phyloP scores from a whole-genome alignment of 1,140 invertebrate species.

The Protaetia brevitarsis region DNA sequence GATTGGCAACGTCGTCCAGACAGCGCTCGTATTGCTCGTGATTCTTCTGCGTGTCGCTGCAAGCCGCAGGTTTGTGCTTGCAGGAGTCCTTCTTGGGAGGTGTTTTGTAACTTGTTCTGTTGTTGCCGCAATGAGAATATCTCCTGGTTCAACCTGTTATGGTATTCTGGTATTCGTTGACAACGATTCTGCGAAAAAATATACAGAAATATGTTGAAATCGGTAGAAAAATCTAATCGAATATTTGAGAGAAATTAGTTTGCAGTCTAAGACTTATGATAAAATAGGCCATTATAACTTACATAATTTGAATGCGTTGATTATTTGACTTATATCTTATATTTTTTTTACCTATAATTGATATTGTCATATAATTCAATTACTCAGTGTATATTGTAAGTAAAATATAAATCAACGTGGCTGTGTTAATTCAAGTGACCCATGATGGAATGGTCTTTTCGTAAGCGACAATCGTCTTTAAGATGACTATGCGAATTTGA shows the following conservation, averaged over 20 bases:
- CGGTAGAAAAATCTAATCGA: background rate
- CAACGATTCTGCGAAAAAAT: conserved; percentile 62
- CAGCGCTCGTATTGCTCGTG: conserved; percentile 71
- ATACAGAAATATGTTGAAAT: background rate
- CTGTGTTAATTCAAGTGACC: too few species aligned
- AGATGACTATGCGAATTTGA: conserved; percentile 10
- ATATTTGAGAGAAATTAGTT: too few species aligned
- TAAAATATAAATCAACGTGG: too few species aligned
- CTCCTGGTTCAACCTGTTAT: conserved; percentile 69
- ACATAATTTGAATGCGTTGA: too few species aligned
- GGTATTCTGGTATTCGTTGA: conserved; percentile 69
- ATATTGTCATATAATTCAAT: too few species aligned
- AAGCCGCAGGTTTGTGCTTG: conserved; percentile 50
- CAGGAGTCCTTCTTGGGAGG: conserved; percentile 56
- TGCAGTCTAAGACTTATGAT: too few species aligned
- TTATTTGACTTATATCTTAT: too few species aligned
- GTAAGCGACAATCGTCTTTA: too few species aligned
- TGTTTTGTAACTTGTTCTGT: conserved; percentile 57
- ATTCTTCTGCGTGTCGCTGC: conserved; percentile 57
- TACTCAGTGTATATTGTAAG: too few species aligned
- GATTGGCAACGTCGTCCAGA: conserved; percentile 74
- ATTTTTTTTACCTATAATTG: too few species aligned
- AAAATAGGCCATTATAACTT: too few species aligned
- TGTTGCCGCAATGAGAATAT: conserved; percentile 70
- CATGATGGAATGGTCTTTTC: too few species aligned